phyloP scores from a whole-genome alignment of 2,113 vertebrate species.

The Lutjanus erythropterus region DNA sequence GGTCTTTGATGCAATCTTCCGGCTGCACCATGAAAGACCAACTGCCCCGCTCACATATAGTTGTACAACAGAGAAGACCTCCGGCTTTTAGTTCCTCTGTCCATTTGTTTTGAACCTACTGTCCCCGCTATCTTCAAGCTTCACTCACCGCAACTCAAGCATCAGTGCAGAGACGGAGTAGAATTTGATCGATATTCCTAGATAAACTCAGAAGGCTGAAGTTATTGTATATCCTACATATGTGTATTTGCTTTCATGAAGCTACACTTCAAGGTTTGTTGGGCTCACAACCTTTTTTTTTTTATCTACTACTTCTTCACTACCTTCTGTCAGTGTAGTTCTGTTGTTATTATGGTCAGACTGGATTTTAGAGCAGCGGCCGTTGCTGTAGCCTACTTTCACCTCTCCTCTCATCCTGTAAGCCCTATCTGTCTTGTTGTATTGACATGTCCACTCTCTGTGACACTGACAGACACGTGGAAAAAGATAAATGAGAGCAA shows the following conservation, averaged over 20 bases:
- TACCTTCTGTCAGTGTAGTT: neutral
- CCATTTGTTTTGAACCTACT: slow-evolving; percentile 35
- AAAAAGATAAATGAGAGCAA: slow-evolving; percentile 2
- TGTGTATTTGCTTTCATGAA: neutral
- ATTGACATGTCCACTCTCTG: neutral
- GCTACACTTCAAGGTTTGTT: neutral
- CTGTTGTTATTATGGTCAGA: neutral
- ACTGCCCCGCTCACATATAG: slow-evolving; percentile 15
- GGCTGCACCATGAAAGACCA: slow-evolving; percentile 23
- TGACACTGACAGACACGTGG: neutral
- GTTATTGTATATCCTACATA: too few species aligned
- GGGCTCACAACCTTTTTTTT: neutral
- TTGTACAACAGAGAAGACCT: slow-evolving; percentile 43
- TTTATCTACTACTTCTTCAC: neutral
- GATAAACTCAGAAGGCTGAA: slow-evolving; percentile 64
- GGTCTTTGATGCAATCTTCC: slow-evolving; percentile 37
- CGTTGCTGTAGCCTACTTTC: slow-evolving; percentile 19
- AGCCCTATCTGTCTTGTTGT: slow-evolving; percentile 9
- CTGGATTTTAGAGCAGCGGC: neutral
- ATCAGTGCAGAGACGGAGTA: slow-evolving; percentile 21
- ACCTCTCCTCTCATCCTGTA: slow-evolving; percentile 25
- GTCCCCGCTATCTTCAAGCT: slow-evolving; percentile 34
- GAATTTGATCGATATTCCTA: slow-evolving; percentile 41
- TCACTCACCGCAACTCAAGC: slow-evolving; percentile 15
- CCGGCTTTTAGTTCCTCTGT: slow-evolving; percentile 50